Conservation (phyloP, 2,797 vertebrate species). For the Scarus forsteni region DNA sequence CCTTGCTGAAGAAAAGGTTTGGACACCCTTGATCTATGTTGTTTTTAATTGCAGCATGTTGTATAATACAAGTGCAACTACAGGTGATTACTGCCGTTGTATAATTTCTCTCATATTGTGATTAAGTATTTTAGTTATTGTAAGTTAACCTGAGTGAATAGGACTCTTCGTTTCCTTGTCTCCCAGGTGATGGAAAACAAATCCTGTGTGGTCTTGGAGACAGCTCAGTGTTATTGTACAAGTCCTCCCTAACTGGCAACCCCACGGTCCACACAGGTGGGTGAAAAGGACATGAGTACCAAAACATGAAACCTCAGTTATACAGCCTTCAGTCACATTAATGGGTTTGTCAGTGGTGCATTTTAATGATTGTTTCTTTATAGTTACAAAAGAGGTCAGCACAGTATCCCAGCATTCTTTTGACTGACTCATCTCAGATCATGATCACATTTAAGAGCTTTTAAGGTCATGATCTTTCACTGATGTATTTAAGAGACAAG, state of each 20-base stretch:
- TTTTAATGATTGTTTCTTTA: constrained; percentile 11
- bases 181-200: constrained; percentile 88
- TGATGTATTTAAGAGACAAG: constrained; percentile 21
- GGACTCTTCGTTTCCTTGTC: constrained; percentile 44
- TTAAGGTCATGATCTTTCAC: not conserved
- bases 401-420: not conserved
- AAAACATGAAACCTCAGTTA: constrained; percentile 14
- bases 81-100: not conserved
- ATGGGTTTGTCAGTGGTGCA: constrained; percentile 16
- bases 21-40: too few relatives aligned
- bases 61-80: too few relatives aligned
- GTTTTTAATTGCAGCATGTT: too few relatives aligned
- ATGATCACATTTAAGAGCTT: not conserved
- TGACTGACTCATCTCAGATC: not conserved
- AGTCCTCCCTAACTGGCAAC: constrained; percentile 79
- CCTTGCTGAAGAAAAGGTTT: too few relatives aligned
- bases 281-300: constrained; percentile 40
- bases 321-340: not conserved
- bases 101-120: not conserved
- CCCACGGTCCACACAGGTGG: constrained; percentile 89
- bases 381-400: not conserved
- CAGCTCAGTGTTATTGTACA: constrained; percentile 85
- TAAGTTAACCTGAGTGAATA: constrained; percentile 25
- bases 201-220: constrained; percentile 91
- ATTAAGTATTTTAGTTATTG: not conserved